Evolutionary conservation across 2,113 vertebrate species (phyloP).

Genomic region (Willisornis vidua): DNA sequence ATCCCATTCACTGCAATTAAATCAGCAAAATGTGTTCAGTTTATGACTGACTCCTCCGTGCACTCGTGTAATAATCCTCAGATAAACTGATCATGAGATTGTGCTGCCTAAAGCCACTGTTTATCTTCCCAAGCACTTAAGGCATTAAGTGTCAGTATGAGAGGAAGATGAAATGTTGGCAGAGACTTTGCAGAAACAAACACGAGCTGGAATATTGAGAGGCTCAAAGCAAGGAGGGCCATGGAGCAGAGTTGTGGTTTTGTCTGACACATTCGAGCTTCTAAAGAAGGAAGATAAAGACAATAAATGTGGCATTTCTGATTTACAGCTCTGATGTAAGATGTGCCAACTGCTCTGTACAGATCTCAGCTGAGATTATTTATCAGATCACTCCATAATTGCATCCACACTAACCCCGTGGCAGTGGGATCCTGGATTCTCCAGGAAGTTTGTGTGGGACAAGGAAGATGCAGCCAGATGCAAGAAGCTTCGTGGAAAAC

Average conservation of each 20-base stretch:
- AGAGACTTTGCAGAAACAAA: neutral
- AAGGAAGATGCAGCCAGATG: neutral
- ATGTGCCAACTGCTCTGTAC: neutral
- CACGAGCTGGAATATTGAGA: neutral
- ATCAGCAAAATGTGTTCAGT: neutral
- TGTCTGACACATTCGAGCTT: neutral
- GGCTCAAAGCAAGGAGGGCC: neutral
- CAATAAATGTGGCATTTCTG: neutral
- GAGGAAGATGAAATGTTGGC: conserved; percentile 44
- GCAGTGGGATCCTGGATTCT: neutral
- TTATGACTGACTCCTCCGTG: neutral
- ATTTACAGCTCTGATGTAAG: neutral
- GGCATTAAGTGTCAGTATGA: conserved; percentile 44
- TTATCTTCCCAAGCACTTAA: conserved; percentile 63
- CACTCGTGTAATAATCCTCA: conserved; percentile 45
- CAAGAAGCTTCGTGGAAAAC: neutral
- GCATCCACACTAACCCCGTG: neutral
- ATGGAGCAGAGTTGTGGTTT: neutral
- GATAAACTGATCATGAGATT: conserved; percentile 60
- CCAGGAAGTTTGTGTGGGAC: neutral
- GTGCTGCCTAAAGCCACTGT: conserved; percentile 45
- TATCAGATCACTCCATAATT: neutral
- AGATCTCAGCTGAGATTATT: neutral
- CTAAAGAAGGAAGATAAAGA: neutral
- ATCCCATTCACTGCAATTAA: neutral